These are phyloP conservation scores for Elmis aenea DNA, from an alignment of 2,888 invertebrate species.

Conservation along the genomic window DNA sequence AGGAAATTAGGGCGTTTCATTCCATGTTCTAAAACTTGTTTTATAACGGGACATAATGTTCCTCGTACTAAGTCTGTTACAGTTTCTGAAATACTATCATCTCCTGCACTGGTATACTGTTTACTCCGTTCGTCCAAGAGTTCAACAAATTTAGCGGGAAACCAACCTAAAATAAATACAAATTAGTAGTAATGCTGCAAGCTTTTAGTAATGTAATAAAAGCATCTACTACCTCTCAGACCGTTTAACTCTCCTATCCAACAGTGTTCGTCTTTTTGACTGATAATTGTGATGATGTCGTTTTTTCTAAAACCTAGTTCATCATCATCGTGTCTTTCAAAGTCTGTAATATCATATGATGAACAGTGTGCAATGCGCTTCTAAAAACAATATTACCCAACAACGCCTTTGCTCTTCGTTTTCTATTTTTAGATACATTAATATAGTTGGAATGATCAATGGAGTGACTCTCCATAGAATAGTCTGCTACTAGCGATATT, in stretches of 20 bases:
- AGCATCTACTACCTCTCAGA: conserved; percentile 68
- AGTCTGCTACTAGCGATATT: conserved; percentile 83
- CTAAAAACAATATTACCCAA: conserved; percentile 50
- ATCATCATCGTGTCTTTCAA: conserved; percentile 96
- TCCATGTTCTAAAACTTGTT: conserved; percentile 91
- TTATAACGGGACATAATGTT: conserved; percentile 86
- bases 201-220: conserved; percentile 3
- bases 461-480: conserved; percentile 91
- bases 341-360: conserved; percentile 56
- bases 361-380: neutral
- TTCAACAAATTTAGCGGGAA: conserved; percentile 95
- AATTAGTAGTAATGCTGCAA: conserved; percentile 6
- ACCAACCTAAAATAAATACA: conserved; percentile 66
- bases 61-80: conserved; percentile 96
- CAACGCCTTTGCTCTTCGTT: conserved; percentile 89
- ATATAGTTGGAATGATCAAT: conserved; percentile 92
- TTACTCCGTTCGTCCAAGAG: conserved; percentile 93
- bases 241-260: conserved; percentile 98
- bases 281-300: conserved; percentile 96
- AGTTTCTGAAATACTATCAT: conserved; percentile 94
- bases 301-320: conserved; percentile 97
- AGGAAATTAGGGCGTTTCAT: conserved; percentile 87
- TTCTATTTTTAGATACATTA: conserved; percentile 83
- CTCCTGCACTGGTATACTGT: conserved; percentile 87
- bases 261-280: conserved; percentile 96